phyloP scores from a whole-genome alignment of 1,140 invertebrate species.

The Drosophila ogumai region DNA sequence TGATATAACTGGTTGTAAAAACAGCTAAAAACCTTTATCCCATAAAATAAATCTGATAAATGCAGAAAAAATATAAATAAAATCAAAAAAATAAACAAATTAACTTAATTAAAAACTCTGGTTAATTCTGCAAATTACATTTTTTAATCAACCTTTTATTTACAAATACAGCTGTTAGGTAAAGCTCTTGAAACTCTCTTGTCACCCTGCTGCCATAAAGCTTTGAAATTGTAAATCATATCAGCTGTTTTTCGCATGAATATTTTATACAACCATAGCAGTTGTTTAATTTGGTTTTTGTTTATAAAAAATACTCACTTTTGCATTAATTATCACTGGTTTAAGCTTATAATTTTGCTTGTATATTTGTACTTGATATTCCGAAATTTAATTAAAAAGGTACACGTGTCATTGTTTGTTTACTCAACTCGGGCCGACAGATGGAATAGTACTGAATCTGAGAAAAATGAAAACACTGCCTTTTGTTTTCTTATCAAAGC shows the following conservation, averaged over 20 bases:
- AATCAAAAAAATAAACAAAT: neutral
- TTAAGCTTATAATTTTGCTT: neutral
- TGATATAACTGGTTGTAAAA: neutral
- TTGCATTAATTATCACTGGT: neutral
- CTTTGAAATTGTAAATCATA: conserved; percentile 34
- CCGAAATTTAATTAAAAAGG: neutral
- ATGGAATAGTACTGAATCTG: neutral
- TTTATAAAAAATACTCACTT: neutral
- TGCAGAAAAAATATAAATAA: neutral
- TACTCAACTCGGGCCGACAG: conserved; percentile 2
- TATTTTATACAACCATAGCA: neutral
- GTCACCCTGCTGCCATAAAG: neutral
- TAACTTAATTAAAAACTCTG: neutral
- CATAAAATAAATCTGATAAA: neutral
- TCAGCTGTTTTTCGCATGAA: conserved; percentile 32
- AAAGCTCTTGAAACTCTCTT: conserved; percentile 4
- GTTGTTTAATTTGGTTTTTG: neutral
- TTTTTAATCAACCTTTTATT: neutral
- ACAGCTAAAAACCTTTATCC: neutral
- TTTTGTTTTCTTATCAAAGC: neutral
- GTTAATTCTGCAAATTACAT: neutral
- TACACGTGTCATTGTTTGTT: conserved; percentile 7
- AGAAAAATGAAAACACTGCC: neutral
- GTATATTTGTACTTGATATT: neutral
- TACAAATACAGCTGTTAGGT: neutral